A percentile compares a stretch with the other conserved stretches of the same genome.
Conservation (phyloP, 2,888 invertebrate genomes). For the Erebia ligea region DNA sequence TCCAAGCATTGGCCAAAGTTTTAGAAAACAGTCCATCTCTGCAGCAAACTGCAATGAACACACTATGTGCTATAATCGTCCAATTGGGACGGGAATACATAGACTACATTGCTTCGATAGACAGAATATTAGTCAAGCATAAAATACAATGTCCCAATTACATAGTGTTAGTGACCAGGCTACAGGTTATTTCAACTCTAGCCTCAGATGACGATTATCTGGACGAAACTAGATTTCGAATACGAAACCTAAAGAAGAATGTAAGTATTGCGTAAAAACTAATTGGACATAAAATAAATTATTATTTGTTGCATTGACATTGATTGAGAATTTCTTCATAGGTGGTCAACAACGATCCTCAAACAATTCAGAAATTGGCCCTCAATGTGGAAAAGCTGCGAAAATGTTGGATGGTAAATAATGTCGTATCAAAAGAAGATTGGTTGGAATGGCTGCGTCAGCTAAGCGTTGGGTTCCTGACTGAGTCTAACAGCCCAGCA, state of each 20-base stretch:
- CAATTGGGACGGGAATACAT: slow-evolving; percentile 96
- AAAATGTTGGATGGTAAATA: slow-evolving; percentile 93
- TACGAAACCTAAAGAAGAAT: slow-evolving; percentile 88
- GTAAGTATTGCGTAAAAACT: slow-evolving; percentile 60
- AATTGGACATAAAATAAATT: not conserved
- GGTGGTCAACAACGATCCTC: slow-evolving; percentile 71
- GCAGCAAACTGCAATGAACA: slow-evolving; percentile 93
- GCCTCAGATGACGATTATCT: slow-evolving; percentile 90
- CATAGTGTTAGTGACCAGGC: slow-evolving; percentile 89
- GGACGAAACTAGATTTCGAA: slow-evolving; percentile 84
- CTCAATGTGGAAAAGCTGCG: slow-evolving; percentile 92
- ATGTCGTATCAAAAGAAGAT: slow-evolving; percentile 97
- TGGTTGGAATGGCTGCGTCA: slow-evolving; percentile 98
- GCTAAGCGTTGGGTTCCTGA: slow-evolving; percentile 94
- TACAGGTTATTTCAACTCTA: slow-evolving; percentile 89
- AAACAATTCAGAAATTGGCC: slow-evolving; percentile 89
- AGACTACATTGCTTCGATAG: slow-evolving; percentile 96
- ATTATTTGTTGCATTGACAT: not conserved
- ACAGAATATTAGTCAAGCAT: slow-evolving; percentile 91
- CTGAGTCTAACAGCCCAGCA: slow-evolving; percentile 97
- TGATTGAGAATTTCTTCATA: slow-evolving; percentile 43
- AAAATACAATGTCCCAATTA: slow-evolving; percentile 90
- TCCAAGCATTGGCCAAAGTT: slow-evolving; percentile 95
- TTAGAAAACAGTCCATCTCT: slow-evolving; percentile 91
- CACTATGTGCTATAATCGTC: slow-evolving; percentile 92